Percentiles rank a stretch among this genome's conserved stretches.
These are phyloP conservation scores for Cremastobaeus sp. DNA, from an alignment of 2,888 invertebrate species.

Conservation along the genomic window DNA sequence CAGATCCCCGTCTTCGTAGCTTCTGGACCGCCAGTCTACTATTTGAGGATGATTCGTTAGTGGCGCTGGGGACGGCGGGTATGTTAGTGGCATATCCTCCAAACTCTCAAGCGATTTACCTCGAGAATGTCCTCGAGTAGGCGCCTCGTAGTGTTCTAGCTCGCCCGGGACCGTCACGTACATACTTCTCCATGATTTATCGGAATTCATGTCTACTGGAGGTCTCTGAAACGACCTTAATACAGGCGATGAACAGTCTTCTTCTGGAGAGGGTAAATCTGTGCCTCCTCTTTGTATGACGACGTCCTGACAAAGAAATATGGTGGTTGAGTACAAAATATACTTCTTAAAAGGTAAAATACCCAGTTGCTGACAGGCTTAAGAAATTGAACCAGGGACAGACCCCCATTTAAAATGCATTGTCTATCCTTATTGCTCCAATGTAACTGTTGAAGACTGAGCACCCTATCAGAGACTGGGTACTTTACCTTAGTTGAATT, in stretches of 20 bases:
- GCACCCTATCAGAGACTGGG: no score
- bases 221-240: slow-evolving; percentile 74
- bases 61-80: slow-evolving; percentile 75
- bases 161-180: slow-evolving; percentile 74
- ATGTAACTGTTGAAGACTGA: no score
- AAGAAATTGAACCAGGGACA: no score
- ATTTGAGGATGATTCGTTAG: slow-evolving; percentile 76
- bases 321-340: no score
- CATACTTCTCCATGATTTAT: slow-evolving; percentile 75
- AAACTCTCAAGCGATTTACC: slow-evolving; percentile 92
- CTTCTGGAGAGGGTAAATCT: slow-evolving; percentile 76
- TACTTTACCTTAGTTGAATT: no score
- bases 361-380: no score
- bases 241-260: slow-evolving; percentile 76
- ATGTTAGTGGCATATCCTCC: slow-evolving; percentile 83
- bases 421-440: no score
- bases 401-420: no score
- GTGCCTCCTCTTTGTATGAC: slow-evolving; percentile 75
- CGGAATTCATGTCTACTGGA: slow-evolving; percentile 62
- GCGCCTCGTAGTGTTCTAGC: slow-evolving; percentile 66
- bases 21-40: slow-evolving; percentile 83
- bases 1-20: slow-evolving; percentile 93
- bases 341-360: no score
- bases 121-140: slow-evolving; percentile 83
- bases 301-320: slow-evolving; percentile 73